These are phyloP conservation scores for Ectropis crepuscularia DNA, from an alignment of 2,888 invertebrate genomes.

Conservation along the genomic window DNA sequence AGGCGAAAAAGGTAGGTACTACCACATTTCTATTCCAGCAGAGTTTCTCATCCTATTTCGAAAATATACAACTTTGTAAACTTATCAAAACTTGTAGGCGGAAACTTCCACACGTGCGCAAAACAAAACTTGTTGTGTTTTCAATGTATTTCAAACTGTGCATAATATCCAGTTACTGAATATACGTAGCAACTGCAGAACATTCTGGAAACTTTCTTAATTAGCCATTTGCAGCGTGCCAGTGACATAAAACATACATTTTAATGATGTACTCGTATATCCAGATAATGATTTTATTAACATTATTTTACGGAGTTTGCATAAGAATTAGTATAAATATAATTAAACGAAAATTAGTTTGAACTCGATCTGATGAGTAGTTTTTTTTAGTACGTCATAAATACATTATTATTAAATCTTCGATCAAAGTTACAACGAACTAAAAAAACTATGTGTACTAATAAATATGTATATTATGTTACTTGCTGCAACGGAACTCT, in stretches of 20 bases:
- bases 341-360: too few relatives aligned
- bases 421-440: too few relatives aligned
- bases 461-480: too few relatives aligned
- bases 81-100: constrained; percentile 4
- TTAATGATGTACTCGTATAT: constrained; percentile 9
- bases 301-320: not conserved
- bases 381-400: too few relatives aligned
- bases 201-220: constrained; percentile 22
- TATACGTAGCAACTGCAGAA: constrained; percentile 10
- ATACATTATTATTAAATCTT: too few relatives aligned
- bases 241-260: constrained; percentile 13
- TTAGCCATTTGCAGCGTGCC: constrained; percentile 14
- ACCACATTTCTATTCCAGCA: too few relatives aligned
- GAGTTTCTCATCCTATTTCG: not conserved
- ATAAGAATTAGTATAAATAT: not conserved
- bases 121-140: constrained; percentile 17
- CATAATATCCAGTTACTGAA: constrained; percentile 19
- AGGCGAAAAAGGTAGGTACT: too few relatives aligned
- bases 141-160: constrained; percentile 10
- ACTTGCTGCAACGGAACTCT: too few relatives aligned
- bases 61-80: not conserved
- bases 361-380: too few relatives aligned
- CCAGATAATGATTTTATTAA: constrained; percentile 3
- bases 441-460: too few relatives aligned
- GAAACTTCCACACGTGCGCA: constrained; percentile 14